Evolutionary conservation across 2,797 vertebrate genomes (phyloP).

Genomic region (Natrix natrix): DNA sequence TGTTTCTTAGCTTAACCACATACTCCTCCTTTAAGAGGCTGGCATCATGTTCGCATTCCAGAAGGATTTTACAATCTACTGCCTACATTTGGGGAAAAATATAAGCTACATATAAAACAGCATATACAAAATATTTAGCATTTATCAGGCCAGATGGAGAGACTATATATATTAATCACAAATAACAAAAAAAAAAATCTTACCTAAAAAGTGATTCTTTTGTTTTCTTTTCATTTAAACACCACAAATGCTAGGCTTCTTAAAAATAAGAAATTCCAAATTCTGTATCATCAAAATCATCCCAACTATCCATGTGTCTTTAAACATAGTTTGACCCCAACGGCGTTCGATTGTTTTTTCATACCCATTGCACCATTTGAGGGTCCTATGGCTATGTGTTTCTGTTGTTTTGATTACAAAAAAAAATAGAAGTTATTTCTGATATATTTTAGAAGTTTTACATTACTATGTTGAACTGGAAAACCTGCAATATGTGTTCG

Average conservation of each 20-base stretch:
- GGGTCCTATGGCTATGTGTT: slow-evolving; percentile 65
- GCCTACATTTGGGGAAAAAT: background rate
- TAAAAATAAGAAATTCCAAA: slow-evolving; percentile 83
- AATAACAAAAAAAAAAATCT: slow-evolving; percentile 34
- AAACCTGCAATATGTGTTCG: background rate
- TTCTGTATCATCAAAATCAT: slow-evolving; percentile 81
- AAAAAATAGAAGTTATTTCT: slow-evolving; percentile 7
- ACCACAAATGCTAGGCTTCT: slow-evolving; percentile 84
- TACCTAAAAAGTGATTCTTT: slow-evolving; percentile 75
- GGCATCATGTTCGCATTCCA: background rate
- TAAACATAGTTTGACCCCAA: slow-evolving; percentile 86
- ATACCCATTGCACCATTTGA: slow-evolving; percentile 70
- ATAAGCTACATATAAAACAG: background rate
- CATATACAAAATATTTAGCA: background rate
- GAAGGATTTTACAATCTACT: background rate
- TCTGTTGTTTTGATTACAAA: slow-evolving; percentile 69
- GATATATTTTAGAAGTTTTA: background rate
- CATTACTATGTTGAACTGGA: background rate
- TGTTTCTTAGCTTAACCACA: background rate
- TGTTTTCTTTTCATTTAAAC: slow-evolving; percentile 77
- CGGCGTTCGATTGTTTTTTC: slow-evolving; percentile 85
- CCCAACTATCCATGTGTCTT: slow-evolving; percentile 85
- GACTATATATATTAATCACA: background rate
- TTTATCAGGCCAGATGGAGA: background rate
- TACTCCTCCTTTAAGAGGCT: background rate